Percentiles rank a stretch among this genome's conserved stretches.
These are phyloP conservation scores for Eurypyga helias DNA, from an alignment of 2,113 vertebrate genomes.

Conservation along the genomic window DNA sequence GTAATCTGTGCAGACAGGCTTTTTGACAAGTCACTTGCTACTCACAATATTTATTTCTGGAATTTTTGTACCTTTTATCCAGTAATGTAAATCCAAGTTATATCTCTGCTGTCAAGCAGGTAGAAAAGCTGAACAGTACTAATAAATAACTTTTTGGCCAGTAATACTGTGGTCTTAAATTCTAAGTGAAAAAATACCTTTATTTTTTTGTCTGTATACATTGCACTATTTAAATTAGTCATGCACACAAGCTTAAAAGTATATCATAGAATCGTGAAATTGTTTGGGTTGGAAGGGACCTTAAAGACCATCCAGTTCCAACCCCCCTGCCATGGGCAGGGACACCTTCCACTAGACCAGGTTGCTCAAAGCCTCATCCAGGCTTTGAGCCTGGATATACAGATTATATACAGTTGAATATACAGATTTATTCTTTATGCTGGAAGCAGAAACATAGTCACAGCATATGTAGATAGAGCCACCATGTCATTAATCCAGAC, in stretches of 20 bases:
- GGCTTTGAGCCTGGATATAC: no score
- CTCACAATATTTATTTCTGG: not conserved
- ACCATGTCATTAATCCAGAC: not conserved
- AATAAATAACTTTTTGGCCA: not conserved
- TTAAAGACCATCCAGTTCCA: no score
- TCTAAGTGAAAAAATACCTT: not conserved
- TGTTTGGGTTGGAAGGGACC: no score
- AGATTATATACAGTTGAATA: no score
- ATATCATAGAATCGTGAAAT: no score
- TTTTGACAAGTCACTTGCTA: not conserved
- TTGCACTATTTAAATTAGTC: not conserved
- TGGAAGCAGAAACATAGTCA: not conserved
- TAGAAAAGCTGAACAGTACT: not conserved
- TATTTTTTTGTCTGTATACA: not conserved
- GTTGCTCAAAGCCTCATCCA: no score
- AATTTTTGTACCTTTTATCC: not conserved
- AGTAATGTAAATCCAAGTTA: not conserved
- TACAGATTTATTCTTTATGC: not conserved
- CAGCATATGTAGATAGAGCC: not conserved
- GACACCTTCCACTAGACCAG: no score
- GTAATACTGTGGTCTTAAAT: not conserved
- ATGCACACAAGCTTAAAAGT: not conserved
- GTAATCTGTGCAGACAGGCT: not conserved
- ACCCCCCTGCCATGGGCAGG: no score
- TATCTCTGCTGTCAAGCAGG: not conserved